Percentiles rank a stretch among this genome's conserved stretches.
phyloP scores from a whole-genome alignment of 1,140 invertebrate species.

The Oedothorax gibbosus region DNA sequence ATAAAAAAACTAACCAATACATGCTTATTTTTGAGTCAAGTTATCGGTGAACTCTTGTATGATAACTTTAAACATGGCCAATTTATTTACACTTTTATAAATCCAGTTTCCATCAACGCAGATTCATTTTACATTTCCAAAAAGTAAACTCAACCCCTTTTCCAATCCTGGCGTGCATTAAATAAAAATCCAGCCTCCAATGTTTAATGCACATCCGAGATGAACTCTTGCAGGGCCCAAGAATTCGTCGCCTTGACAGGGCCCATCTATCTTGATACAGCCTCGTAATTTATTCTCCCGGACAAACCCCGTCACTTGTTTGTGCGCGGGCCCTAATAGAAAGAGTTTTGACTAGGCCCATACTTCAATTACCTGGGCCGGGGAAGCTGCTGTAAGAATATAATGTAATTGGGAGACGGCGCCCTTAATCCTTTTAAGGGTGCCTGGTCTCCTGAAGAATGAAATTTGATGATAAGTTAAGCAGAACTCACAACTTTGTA shows the following conservation, averaged over 20 bases:
- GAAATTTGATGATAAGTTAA: constrained; percentile 60
- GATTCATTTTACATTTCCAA: no score
- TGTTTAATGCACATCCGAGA: no score
- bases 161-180: no score
- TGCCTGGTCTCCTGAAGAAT: constrained; percentile 41
- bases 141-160: no score
- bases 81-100: no score
- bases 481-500: constrained; percentile 58
- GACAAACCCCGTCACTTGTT: constrained; percentile 57
- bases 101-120: no score
- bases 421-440: constrained; percentile 48
- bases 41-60: no score
- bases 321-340: constrained; percentile 44
- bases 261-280: constrained; percentile 58
- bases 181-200: no score
- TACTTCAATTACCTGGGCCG: constrained; percentile 55
- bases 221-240: background rate
- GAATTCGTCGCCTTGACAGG: constrained; percentile 42
- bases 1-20: no score
- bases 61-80: no score
- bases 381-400: constrained; percentile 37
- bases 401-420: constrained; percentile 56
- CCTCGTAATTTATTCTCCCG: constrained; percentile 55
- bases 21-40: no score
- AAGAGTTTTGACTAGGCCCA: constrained; percentile 53